These are phyloP conservation scores for Apeira syringaria DNA, from an alignment of 2,888 invertebrate species.

Conservation along the genomic window DNA sequence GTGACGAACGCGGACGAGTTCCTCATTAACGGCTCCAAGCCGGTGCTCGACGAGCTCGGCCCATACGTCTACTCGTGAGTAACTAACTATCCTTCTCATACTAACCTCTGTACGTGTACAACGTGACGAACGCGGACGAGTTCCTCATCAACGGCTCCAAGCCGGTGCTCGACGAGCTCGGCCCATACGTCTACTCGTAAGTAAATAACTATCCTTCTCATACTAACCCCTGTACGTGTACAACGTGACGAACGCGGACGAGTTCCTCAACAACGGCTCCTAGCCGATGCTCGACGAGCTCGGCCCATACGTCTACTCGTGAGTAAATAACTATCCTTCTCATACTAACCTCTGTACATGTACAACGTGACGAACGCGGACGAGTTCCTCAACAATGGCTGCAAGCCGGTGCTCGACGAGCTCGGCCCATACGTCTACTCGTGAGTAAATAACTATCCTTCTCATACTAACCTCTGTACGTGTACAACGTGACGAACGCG, in stretches of 20 bases:
- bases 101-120: conserved; percentile 94
- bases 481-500: conserved; percentile 96
- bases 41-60: conserved; percentile 92
- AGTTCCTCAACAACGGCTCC: conserved; percentile 92
- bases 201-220: conserved; percentile 48
- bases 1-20: conserved; percentile 96
- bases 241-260: conserved; percentile 96
- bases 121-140: conserved; percentile 95
- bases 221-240: conserved; percentile 91
- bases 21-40: conserved; percentile 93
- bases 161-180: conserved; percentile 92
- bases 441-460: too few relatives aligned
- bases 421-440: conserved; percentile 48
- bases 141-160: conserved; percentile 94
- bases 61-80: conserved; percentile 94
- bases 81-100: conserved; percentile 1
- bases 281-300: conserved; percentile 93
- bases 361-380: conserved; percentile 97
- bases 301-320: not conserved
- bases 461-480: conserved; percentile 75
- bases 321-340: too few relatives aligned
- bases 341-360: conserved; percentile 80
- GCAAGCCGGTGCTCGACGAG: conserved; percentile 93
- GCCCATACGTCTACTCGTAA: conserved; percentile 94
- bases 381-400: conserved; percentile 93